Evolutionary conservation across 2,113 vertebrate species (phyloP).

Genomic region (Telmatochromis sp.): DNA sequence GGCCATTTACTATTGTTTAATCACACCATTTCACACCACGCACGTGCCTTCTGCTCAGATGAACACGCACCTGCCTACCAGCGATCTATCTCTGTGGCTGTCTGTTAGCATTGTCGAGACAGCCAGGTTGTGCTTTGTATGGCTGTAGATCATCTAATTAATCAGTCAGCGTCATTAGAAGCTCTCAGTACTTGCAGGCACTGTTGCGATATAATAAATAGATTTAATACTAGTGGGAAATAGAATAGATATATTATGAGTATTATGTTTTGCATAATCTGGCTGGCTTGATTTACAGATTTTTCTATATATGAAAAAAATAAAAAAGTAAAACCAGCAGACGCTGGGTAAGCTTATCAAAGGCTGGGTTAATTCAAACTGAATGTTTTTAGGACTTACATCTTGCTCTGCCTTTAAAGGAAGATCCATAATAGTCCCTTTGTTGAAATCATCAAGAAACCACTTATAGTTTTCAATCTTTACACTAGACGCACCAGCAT

Average conservation of each 20-base stretch:
- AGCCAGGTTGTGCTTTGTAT: not conserved
- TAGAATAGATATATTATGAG: not conserved
- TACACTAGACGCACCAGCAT: not conserved
- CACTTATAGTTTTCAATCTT: not conserved
- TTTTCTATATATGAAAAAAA: not conserved
- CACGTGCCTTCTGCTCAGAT: slow-evolving; percentile 23
- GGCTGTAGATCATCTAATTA: not conserved
- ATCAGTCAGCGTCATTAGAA: not conserved
- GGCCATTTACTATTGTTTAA: slow-evolving; percentile 67
- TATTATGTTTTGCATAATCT: not conserved
- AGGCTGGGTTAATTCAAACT: not conserved
- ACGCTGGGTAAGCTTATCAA: not conserved
- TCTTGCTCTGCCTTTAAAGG: not conserved
- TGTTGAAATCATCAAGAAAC: not conserved
- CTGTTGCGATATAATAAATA: not conserved
- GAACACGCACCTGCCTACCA: slow-evolving; percentile 7
- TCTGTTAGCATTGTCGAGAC: not conserved
- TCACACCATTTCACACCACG: slow-evolving; percentile 53
- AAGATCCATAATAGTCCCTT: not conserved
- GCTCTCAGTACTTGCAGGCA: not conserved
- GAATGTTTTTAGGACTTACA: not conserved
- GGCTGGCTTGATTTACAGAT: not conserved
- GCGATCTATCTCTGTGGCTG: not conserved
- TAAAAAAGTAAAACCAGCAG: not conserved
- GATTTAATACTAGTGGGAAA: not conserved